phyloP scores from a whole-genome alignment of 2,797 vertebrate species.

The Malacoctenus gilli region DNA sequence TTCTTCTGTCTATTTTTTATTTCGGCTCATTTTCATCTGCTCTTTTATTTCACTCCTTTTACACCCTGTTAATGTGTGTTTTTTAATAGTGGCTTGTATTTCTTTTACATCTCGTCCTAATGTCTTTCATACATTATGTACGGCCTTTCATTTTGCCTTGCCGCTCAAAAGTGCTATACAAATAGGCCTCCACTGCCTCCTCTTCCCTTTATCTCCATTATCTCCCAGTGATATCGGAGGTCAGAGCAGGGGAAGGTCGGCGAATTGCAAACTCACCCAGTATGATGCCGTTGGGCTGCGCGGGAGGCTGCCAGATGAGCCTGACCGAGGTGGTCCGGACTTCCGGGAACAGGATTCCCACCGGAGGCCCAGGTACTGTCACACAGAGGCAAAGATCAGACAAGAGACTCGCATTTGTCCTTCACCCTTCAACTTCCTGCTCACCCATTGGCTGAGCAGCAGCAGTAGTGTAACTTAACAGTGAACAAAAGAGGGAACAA shows the following conservation, averaged over 20 bases:
- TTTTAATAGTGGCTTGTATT: slow-evolving; percentile 2
- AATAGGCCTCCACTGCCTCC: slow-evolving; percentile 1
- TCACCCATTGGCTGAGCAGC: too few relatives aligned
- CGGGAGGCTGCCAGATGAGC: slow-evolving; percentile 94
- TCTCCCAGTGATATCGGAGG: not conserved
- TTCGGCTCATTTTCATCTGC: slow-evolving; percentile 1
- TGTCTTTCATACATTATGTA: slow-evolving; percentile 1
- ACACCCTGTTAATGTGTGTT: slow-evolving; percentile 3
- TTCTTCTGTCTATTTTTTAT: slow-evolving; percentile 1
- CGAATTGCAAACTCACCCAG: slow-evolving; percentile 83
- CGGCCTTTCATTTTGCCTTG: not conserved
- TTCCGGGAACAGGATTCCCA: slow-evolving; percentile 96
- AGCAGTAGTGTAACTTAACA: too few relatives aligned
- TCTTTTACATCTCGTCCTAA: slow-evolving; percentile 8
- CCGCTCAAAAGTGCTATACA: slow-evolving; percentile 6
- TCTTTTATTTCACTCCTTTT: not conserved
- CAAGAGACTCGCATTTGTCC: too few relatives aligned
- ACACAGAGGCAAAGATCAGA: not conserved
- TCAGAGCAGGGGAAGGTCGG: not conserved
- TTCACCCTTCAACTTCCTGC: too few relatives aligned
- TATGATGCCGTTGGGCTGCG: slow-evolving; percentile 93
- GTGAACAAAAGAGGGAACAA: too few relatives aligned
- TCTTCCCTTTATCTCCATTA: not conserved
- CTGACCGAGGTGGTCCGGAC: slow-evolving; percentile 92
- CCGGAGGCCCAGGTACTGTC: slow-evolving; percentile 91